A percentile compares a stretch with the other conserved stretches of the same genome.
phyloP scores from a whole-genome alignment of 2,888 invertebrate genomes.

The Panopea generosa region DNA sequence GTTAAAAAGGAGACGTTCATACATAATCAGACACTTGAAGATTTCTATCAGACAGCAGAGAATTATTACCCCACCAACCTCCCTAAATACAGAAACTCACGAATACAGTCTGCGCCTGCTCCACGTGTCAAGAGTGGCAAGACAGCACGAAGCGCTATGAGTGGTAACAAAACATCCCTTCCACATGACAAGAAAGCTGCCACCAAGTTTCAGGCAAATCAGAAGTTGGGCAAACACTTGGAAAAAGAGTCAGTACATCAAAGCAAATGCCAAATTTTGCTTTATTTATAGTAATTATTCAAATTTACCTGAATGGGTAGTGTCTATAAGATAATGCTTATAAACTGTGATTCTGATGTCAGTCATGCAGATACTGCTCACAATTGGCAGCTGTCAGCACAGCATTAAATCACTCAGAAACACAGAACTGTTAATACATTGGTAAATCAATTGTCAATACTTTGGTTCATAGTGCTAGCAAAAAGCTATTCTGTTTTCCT shows the following conservation, averaged over 20 bases:
- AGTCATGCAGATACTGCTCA: no score
- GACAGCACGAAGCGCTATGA: conserved; percentile 1
- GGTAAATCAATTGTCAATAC: no score
- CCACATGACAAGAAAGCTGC: conserved; percentile 22
- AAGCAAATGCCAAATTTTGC: no score
- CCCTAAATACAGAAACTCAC: conserved; percentile 64
- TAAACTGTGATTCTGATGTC: no score
- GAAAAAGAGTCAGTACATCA: conserved; percentile 57
- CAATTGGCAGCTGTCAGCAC: no score
- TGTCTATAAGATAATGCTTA: no score
- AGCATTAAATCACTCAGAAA: no score
- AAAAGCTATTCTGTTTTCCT: no score
- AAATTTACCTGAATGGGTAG: no score
- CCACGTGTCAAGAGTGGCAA: conserved; percentile 47
- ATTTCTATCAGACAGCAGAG: conserved; percentile 79
- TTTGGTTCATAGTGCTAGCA: no score
- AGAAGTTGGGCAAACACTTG: conserved; percentile 59
- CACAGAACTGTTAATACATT: no score
- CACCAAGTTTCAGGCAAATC: conserved; percentile 23
- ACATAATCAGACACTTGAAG: conserved; percentile 73
- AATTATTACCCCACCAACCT: conserved; percentile 69
- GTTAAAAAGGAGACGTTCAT: conserved; percentile 50
- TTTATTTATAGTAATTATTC: no score
- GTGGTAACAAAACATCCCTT: conserved; percentile 27
- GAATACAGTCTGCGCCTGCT: conserved; percentile 61